These are phyloP conservation scores for Paralvinella palmiformis DNA, from an alignment of 1,140 invertebrate species.

Conservation along the genomic window DNA sequence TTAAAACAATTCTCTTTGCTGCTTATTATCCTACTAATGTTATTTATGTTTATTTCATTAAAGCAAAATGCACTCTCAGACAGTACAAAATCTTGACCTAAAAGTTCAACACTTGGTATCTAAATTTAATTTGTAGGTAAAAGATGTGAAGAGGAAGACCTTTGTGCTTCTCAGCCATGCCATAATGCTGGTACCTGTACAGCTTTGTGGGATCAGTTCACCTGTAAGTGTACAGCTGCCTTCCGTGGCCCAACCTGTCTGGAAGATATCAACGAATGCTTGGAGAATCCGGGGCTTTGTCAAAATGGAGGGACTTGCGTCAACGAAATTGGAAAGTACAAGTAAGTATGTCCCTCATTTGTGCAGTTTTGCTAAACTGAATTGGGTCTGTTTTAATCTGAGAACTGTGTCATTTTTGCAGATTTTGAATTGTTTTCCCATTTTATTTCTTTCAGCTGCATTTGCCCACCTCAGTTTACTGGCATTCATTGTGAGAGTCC, in stretches of 20 bases:
- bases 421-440: background rate
- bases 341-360: conserved; percentile 55
- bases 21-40: background rate
- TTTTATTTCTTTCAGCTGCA: conserved; percentile 19
- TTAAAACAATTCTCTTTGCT: background rate
- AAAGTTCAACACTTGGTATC: background rate
- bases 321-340: conserved; percentile 72
- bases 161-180: conserved; percentile 38
- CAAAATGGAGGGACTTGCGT: conserved; percentile 77
- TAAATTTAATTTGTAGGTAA: conserved; percentile 59
- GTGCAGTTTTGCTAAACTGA: background rate
- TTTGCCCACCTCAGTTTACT: conserved; percentile 17
- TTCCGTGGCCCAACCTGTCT: conserved; percentile 61
- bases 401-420: background rate
- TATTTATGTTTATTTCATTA: background rate
- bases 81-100: background rate
- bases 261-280: conserved; percentile 84
- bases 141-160: conserved; percentile 72
- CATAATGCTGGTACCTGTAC: conserved; percentile 40
- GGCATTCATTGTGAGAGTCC: conserved; percentile 22
- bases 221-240: conserved; percentile 36
- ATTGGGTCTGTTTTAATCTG: background rate
- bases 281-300: conserved; percentile 73
- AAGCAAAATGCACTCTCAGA: background rate
- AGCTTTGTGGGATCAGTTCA: conserved; percentile 58